Percentiles rank a stretch among this genome's conserved stretches.
Conservation (phyloP, 2,797 vertebrate species). For the Bradypodion pumilum region DNA sequence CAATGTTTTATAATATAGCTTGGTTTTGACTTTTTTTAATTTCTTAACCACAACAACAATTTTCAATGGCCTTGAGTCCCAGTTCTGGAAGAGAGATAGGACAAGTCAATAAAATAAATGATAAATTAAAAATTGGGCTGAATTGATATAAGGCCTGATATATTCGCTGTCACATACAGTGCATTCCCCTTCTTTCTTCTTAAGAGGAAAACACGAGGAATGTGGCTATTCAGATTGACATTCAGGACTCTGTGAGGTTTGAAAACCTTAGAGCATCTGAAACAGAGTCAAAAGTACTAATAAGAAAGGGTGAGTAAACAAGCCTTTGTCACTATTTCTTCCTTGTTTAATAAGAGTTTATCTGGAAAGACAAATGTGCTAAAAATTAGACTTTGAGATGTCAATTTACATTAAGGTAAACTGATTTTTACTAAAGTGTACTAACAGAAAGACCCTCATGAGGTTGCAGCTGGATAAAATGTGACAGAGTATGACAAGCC, state of each 20-base stretch:
- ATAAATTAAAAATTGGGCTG: too few relatives aligned
- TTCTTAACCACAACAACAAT: too few relatives aligned
- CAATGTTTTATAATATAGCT: too few relatives aligned
- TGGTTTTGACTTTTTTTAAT: too few relatives aligned
- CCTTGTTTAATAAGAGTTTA: not conserved
- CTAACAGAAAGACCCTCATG: not conserved
- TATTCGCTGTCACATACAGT: not conserved
- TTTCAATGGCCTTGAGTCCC: too few relatives aligned
- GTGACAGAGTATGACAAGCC: not conserved
- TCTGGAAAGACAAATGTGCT: not conserved
- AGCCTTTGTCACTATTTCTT: not conserved
- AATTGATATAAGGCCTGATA: not conserved
- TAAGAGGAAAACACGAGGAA: not conserved
- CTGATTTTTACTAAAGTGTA: not conserved
- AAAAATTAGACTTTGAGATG: not conserved
- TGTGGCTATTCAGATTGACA: not conserved
- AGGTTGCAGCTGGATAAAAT: not conserved
- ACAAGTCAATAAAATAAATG: too few relatives aligned
- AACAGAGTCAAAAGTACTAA: not conserved
- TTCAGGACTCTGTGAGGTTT: not conserved
- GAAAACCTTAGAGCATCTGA: not conserved
- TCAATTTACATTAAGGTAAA: not conserved
- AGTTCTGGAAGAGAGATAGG: too few relatives aligned
- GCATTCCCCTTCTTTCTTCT: not conserved
- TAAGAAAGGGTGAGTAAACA: not conserved